phyloP scores from a whole-genome alignment of 2,797 vertebrate species.

The Astyanax mexicanus region DNA sequence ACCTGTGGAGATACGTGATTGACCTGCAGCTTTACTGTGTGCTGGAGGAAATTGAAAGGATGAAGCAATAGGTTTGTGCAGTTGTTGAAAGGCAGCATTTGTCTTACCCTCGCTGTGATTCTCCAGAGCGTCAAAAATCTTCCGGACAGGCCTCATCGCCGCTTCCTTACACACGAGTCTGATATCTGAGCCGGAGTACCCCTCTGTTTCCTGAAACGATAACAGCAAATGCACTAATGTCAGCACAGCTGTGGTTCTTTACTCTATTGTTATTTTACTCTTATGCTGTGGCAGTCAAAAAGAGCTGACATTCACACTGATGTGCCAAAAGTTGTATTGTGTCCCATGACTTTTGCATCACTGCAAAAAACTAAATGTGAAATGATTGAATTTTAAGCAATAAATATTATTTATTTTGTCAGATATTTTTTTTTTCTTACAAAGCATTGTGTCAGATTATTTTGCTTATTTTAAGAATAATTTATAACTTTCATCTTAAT shows the following conservation, averaged over 20 bases:
- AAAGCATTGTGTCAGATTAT: no score
- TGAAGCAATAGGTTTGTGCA: constrained; percentile 19
- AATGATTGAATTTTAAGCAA: no score
- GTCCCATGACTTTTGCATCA: no score
- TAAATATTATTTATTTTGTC: no score
- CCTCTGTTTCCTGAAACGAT: constrained; percentile 79
- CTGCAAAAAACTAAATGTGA: no score
- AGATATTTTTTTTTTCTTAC: no score
- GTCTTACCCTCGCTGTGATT: constrained; percentile 83
- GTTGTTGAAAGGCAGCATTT: neutral
- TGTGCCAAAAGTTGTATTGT: no score
- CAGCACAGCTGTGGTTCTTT: neutral
- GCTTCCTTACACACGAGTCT: constrained; percentile 94
- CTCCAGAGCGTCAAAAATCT: constrained; percentile 90
- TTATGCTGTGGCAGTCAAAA: no score
- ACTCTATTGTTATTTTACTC: no score
- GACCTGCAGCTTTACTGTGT: constrained; percentile 23
- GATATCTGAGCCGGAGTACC: constrained; percentile 95
- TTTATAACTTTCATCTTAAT: no score
- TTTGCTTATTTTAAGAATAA: no score
- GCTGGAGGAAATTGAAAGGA: neutral
- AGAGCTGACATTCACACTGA: no score
- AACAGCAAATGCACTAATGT: neutral
- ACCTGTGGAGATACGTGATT: constrained; percentile 68
- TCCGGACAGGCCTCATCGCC: constrained; percentile 93